phyloP scores from a whole-genome alignment of 2,888 invertebrate genomes.

The Mesopsocus fuscifrons region DNA sequence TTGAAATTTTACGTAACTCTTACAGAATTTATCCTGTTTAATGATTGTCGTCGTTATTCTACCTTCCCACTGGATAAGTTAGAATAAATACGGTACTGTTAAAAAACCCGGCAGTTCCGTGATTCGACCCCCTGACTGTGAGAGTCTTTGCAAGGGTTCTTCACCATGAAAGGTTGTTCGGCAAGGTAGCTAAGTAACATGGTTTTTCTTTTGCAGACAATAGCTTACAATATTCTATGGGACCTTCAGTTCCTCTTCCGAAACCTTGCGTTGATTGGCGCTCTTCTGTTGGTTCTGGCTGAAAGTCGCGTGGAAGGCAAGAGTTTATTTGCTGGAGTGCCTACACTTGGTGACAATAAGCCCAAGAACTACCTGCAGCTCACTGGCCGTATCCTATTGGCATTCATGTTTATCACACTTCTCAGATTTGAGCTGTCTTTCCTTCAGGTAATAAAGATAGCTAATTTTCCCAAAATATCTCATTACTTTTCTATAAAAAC shows the following conservation, averaged over 20 bases:
- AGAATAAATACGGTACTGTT: too few relatives aligned
- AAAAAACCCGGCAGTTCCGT: too few relatives aligned
- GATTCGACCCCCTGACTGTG: too few relatives aligned
- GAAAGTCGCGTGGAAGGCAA: slow-evolving; percentile 87
- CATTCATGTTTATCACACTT: slow-evolving; percentile 97
- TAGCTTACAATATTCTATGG: slow-evolving; percentile 95
- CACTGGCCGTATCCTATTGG: slow-evolving; percentile 83
- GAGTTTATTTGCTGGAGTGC: slow-evolving; percentile 90
- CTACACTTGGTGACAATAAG: slow-evolving; percentile 77
- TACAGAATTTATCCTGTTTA: too few relatives aligned
- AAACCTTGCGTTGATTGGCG: slow-evolving; percentile 92
- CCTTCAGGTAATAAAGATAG: slow-evolving; percentile 41
- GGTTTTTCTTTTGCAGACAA: slow-evolving; percentile 59
- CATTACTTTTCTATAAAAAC: slow-evolving; percentile 1
- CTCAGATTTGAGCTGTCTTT: slow-evolving; percentile 84
- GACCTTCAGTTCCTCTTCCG: slow-evolving; percentile 92
- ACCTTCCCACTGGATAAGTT: too few relatives aligned
- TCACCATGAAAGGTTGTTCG: too few relatives aligned
- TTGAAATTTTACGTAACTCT: too few relatives aligned
- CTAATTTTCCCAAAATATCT: neutral
- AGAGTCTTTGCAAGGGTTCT: too few relatives aligned
- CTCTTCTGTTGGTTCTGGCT: slow-evolving; percentile 88
- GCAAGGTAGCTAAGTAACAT: too few relatives aligned
- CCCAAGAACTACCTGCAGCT: slow-evolving; percentile 94
- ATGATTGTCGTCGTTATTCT: too few relatives aligned